Evolutionary conservation across 2,113 vertebrate species (phyloP).

Genomic region (Myocastor coypus): DNA sequence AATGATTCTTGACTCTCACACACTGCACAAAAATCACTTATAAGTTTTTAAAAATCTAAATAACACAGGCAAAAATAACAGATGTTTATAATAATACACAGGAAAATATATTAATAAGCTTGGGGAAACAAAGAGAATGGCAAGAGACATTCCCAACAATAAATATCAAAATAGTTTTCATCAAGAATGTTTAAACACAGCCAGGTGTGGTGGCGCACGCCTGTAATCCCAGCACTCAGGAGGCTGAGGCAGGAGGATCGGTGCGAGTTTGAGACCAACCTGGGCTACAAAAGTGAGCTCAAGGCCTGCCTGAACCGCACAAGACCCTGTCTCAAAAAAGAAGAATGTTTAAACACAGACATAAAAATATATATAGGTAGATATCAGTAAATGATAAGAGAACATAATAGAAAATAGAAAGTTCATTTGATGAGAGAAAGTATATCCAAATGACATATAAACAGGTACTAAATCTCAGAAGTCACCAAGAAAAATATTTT

Average conservation of each 20-base stretch:
- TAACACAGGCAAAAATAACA: slow-evolving; percentile 45
- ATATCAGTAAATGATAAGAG: no score
- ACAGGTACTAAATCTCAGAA: slow-evolving; percentile 6
- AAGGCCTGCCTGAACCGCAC: no score
- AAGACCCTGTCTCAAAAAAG: no score
- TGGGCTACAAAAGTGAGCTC: no score
- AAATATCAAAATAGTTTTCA: background rate
- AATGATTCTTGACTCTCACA: background rate
- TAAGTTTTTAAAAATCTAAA: slow-evolving; percentile 31
- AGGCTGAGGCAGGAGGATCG: no score
- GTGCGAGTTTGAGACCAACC: no score
- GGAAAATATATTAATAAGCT: slow-evolving; percentile 32
- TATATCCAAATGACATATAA: background rate
- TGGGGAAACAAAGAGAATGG: background rate
- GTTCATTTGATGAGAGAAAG: background rate
- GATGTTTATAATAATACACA: background rate
- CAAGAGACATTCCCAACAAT: background rate
- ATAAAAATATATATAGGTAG: background rate
- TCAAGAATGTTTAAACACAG: background rate
- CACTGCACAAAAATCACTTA: background rate
- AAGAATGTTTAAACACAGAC: no score
- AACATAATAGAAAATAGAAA: background rate
- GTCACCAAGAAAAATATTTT: slow-evolving; percentile 39
- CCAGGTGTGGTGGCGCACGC: no score
- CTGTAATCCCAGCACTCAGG: no score